Evolutionary conservation across 2,888 invertebrate species (phyloP).

Genomic region (Sycophila texana): DNA sequence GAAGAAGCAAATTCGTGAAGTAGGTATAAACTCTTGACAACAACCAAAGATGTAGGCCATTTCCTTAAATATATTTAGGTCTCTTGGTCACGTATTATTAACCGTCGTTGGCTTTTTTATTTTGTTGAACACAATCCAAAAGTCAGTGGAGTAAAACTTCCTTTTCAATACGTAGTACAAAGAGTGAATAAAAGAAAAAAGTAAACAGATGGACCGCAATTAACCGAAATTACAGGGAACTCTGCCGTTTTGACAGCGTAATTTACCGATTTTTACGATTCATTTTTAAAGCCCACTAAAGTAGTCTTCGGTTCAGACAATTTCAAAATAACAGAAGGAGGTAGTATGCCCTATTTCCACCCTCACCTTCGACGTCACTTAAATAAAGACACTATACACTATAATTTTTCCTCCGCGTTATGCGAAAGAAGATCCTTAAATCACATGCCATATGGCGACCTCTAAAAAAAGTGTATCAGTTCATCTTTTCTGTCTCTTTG

Average conservation of each 20-base stretch:
- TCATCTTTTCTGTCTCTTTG: neutral
- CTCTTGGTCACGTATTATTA: constrained; percentile 9
- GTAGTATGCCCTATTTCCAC: constrained; percentile 37
- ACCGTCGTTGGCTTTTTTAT: constrained; percentile 17
- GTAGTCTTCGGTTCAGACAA: constrained; percentile 2
- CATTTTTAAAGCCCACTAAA: neutral
- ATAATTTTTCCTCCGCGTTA: neutral
- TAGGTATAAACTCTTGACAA: neutral
- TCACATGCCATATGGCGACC: constrained; percentile 30
- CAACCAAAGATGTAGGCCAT: neutral
- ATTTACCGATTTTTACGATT: constrained; percentile 28
- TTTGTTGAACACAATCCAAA: neutral
- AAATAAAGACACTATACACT: constrained; percentile 19
- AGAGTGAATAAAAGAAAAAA: neutral
- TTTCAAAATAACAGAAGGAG: constrained; percentile 23
- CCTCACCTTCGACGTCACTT: neutral
- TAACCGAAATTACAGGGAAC: constrained; percentile 25
- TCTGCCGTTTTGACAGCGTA: neutral
- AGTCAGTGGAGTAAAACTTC: neutral
- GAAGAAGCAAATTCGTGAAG: too few relatives aligned
- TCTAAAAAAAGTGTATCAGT: constrained; percentile 1
- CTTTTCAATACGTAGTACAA: neutral
- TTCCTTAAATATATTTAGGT: constrained; percentile 20
- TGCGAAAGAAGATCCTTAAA: neutral
- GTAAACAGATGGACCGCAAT: constrained; percentile 38